phyloP scores from a whole-genome alignment of 2,113 vertebrate species.

The Sorex araneus region DNA sequence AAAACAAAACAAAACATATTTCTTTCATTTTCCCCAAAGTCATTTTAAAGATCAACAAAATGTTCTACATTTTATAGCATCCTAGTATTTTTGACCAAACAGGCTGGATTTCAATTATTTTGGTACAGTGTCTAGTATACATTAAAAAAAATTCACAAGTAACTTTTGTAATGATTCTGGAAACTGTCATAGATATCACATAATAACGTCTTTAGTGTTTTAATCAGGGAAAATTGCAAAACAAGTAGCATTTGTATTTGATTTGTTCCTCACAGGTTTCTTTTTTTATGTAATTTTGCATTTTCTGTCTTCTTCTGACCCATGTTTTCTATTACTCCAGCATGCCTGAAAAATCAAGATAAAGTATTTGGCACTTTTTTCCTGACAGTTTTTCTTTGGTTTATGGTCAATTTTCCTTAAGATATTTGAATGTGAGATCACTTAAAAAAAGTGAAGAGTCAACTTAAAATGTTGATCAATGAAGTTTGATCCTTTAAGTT shows the following conservation, averaged over 20 bases:
- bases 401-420: slow-evolving; percentile 10
- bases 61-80: background rate
- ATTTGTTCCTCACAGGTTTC: background rate
- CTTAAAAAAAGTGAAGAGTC: background rate
- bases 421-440: background rate
- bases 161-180: background rate
- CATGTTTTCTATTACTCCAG: background rate
- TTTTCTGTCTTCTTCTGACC: background rate
- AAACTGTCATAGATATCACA: background rate
- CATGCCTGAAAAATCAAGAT: background rate
- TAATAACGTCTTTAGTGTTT: background rate
- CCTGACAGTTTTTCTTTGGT: background rate
- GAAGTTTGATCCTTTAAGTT: background rate
- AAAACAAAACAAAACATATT: background rate
- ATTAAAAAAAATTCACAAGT: background rate
- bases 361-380: background rate
- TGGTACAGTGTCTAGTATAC: background rate
- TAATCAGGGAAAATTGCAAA: background rate
- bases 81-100: background rate
- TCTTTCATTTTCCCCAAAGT: background rate
- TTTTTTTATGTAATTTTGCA: background rate
- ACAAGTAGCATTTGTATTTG: background rate
- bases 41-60: background rate
- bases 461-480: slow-evolving; percentile 21
- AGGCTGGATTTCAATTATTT: background rate